Conservation (phyloP, 2,797 vertebrate genomes). For the Sandelia bainsii region DNA sequence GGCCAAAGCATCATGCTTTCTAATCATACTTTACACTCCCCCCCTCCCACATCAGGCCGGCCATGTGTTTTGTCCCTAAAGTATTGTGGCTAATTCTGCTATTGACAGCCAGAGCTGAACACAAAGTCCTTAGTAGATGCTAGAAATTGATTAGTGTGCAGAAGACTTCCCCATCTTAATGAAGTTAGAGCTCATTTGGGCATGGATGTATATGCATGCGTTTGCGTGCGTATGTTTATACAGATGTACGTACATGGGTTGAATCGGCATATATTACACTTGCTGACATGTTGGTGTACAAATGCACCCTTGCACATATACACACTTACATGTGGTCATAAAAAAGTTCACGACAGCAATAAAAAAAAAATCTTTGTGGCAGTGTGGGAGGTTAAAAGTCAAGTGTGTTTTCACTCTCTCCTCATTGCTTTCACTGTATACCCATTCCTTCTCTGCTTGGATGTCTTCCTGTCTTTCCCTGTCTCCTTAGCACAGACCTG, state of each 20-base stretch:
- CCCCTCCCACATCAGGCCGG: constrained; percentile 42
- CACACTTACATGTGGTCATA: constrained; percentile 29
- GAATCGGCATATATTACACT: constrained; percentile 34
- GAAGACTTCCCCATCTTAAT: constrained; percentile 66
- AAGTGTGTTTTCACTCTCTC: constrained; percentile 3
- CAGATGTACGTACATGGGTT: constrained; percentile 28
- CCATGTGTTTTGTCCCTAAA: constrained; percentile 66
- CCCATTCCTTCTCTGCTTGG: background rate
- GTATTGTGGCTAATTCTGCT: constrained; percentile 69
- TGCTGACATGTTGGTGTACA: constrained; percentile 24
- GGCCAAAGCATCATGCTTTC: constrained; percentile 49
- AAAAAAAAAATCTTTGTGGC: constrained; percentile 12
- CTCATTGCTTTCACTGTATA: constrained; percentile 21
- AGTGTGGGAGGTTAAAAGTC: constrained; percentile 18
- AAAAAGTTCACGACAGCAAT: constrained; percentile 2
- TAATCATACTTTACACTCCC: constrained; percentile 64
- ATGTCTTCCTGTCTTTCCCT: background rate
- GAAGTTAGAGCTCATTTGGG: constrained; percentile 69
- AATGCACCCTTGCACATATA: constrained; percentile 12
- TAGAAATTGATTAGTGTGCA: constrained; percentile 78
- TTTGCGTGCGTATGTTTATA: constrained; percentile 35
- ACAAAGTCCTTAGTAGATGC: constrained; percentile 66
- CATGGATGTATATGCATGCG: constrained; percentile 21
- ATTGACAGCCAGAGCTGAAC: constrained; percentile 58
- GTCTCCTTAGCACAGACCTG: constrained; percentile 31